Evolutionary conservation across 2,113 vertebrate species (phyloP), one percentile per base, ranked within the genome.

Genomic region (Tupaia chinensis): DNA sequence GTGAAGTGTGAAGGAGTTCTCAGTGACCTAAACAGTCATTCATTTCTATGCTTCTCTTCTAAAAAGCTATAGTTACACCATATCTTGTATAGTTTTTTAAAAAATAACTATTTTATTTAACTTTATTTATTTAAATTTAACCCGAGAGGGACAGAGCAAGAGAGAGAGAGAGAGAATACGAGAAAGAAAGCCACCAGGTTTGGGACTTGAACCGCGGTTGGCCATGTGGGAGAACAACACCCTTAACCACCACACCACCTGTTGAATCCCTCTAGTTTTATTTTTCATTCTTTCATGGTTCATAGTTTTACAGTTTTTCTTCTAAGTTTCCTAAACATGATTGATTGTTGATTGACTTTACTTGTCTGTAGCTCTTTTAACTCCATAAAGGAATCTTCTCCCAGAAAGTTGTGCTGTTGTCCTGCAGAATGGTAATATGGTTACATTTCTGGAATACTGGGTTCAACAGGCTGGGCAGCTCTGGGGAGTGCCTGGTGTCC

Each of bases 401-500:
- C 9, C 74, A 54, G 53, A n/a, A 86, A 77, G n/a, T 65, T 87
- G 56, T 74, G 29, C 23, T 85, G 53, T 89, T 95, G 80, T 93
- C 56, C 13, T 65, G 3, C 17, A 7, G 85, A 53, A 65, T 85
- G 74, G 34, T 65, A 87, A 44, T 32, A 16, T 7, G 44, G n/a
- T 92, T 87, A 60, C 44, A 77, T 73, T 87, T 68, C 76, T 34
- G 72, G 84, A 54, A 32, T 34, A 32, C 20, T 34, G 29, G 13
- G 9, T 8, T 44, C 44, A 81, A 80, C 27, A 68, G 68, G 7
- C 53, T 23, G 54, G 68, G 61, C 29, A 0, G 0, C 86, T 90
- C 23, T 72, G 93, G 80, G 88, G 58, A 93, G 53, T 53, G 44
- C 78, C 65, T 88, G 2, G 3, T 74, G 44, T 79, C 69, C 69